Evolutionary conservation across 1,140 invertebrate genomes (phyloP), one percentile per base, ranked within the genome.

Genomic region (Gonatopus flavifemur): DNA sequence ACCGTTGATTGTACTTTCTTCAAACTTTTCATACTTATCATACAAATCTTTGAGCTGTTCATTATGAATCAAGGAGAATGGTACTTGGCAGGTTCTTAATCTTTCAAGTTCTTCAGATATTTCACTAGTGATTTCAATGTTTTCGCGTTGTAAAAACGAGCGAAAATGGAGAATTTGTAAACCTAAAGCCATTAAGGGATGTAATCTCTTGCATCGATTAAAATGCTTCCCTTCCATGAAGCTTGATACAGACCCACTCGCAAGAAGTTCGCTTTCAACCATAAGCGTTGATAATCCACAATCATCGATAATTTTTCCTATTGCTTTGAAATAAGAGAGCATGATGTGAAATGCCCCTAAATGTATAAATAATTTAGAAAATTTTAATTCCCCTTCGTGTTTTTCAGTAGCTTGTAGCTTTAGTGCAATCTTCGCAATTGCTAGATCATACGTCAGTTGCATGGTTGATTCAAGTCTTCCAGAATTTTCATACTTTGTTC

Each of bases 301-400:
- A 12, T 65, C 66, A 49, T 42, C 40, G 10, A 73, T 66, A 31
- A 69, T 39, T 54, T 70, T 69, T 10, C 69, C 74, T 21, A 73
- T 22, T 8, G 66, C 62, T 57, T 68, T 67, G 47, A 74, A 75
- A 53, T 55, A 77, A 18, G 73, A 55, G 60, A 75, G 60, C 59
- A 65, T 59, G 12, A 71, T 63, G 42, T 75, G 72, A 37, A 75
- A 74, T 5, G 57, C 30, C 21, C 70, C 73, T 7, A 72, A 39
- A 35, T 67, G 67, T 33, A 77, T 74, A 46, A 75, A 77, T 9
- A 69, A 8, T 22, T 65, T 61, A 28, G 74, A 40, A 57, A 66
- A 74, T 35, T 6, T 38, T n/a, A n/a, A n/a, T n/a, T n/a, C n/a
- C n/a, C n/a, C n/a, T n/a, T n/a, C n/a, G 3, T 64, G 54, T 15